Evolutionary conservation across 2,797 vertebrate species (phyloP), one percentile per base, ranked within the genome.

Genomic region (Holocentrus rufus): DNA sequence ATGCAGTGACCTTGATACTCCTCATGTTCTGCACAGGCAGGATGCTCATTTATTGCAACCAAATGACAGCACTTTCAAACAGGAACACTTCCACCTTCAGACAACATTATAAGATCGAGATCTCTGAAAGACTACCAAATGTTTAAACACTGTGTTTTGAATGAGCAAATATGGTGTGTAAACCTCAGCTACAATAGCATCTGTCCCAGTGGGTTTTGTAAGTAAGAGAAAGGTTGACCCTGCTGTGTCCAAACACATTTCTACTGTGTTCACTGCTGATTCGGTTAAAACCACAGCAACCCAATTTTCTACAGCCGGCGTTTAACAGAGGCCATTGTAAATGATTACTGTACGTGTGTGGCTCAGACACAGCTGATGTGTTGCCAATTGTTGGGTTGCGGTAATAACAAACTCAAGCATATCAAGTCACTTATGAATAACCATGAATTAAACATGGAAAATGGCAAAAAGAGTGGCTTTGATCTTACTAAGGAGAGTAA

Each of bases 381-480:
- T 72, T 82, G 68, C 69, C 65, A 75, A 44, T 80, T 80, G 47
- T 74, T 58, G 7, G 25, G 64, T 74, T 57, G 20, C 30, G 50
- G 57, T 47, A 72, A 84, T 59, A 46, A 60, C 4, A n/a, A 57
- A 20, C 15, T 65, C 2, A 54, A 65, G 70, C 20, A 70, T n/a
- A 57, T 71, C 36, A 18, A 59, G 13, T 59, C 0, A 1, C 3
- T 69, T 7, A 69, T 54, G 25, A 72, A 62, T 31, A 53, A 9
- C 10, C 10, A 20, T 60, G 31, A 39, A 23, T 23, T 44, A 4
- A 22, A 61, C 6, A 46, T 27, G 20, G 2, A 50, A 55, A 54
- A 49, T 5, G 22, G 13, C 30, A 14, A 22, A 67, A 56, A 52
- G 0, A 9, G 10, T 70, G 27, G 62, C 57, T 22, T 54, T 36